Conservation (phyloP, 2,797 vertebrate species). For the Petrocephalus schoutedeni region DNA sequence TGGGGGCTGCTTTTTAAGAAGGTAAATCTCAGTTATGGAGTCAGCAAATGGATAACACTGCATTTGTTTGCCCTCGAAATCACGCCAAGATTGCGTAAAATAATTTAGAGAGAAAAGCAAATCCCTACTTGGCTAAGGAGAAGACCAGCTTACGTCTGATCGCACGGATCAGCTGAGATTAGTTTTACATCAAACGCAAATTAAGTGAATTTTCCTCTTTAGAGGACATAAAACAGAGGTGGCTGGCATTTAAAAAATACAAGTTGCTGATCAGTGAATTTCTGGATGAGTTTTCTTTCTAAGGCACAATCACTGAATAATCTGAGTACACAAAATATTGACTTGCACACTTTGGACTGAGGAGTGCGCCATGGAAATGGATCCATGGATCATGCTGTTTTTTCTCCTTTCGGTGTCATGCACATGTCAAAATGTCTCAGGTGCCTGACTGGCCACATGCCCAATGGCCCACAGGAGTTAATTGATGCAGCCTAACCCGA, state of each 20-base stretch:
- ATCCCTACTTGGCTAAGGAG: neutral
- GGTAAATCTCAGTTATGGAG: neutral
- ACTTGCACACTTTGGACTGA: too few species aligned
- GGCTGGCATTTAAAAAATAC: neutral
- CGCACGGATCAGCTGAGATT: slow-evolving; percentile 13
- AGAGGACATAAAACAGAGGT: neutral
- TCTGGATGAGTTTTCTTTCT: neutral
- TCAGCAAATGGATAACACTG: slow-evolving; percentile 8
- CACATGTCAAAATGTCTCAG: neutral
- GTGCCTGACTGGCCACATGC: neutral
- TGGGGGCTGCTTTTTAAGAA: neutral
- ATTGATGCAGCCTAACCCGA: slow-evolving; percentile 30
- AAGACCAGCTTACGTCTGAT: slow-evolving; percentile 13
- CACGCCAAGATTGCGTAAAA: neutral
- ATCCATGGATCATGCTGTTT: neutral
- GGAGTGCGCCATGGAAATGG: neutral
- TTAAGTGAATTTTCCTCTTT: slow-evolving; percentile 2
- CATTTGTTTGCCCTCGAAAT: slow-evolving; percentile 16
- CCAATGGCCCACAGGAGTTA: neutral
- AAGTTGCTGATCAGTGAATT: neutral
- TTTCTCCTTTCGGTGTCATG: neutral
- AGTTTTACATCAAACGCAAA: neutral
- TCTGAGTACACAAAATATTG: neutral
- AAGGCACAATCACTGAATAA: neutral
- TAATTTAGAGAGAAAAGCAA: neutral